phyloP scores from a whole-genome alignment of 2,113 vertebrate genomes.

The Lepus timidus region DNA sequence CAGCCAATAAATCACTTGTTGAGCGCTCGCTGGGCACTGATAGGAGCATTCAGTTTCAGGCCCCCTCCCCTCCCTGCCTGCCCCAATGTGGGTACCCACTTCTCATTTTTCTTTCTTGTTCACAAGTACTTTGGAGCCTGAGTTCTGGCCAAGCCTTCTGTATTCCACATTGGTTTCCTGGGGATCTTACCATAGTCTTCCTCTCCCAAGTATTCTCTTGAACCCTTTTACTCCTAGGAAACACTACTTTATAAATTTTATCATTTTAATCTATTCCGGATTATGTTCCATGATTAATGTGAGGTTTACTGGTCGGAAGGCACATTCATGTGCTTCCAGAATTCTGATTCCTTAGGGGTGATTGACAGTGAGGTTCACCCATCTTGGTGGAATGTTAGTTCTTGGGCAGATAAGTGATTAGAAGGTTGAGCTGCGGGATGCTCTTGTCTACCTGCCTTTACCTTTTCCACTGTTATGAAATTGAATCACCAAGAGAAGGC shows the following conservation, averaged over 20 bases:
- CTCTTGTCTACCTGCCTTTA: background rate
- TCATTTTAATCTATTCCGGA: constrained; percentile 23
- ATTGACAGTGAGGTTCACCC: background rate
- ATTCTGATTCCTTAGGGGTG: constrained; percentile 12
- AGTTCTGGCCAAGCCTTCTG: background rate
- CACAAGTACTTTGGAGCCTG: background rate
- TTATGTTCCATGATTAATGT: constrained; percentile 35
- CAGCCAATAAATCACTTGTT: background rate
- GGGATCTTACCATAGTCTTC: background rate
- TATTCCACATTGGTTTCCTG: background rate
- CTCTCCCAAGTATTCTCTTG: constrained; percentile 19
- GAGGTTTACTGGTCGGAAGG: constrained; percentile 14
- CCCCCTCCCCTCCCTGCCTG: background rate
- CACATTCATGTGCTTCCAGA: background rate
- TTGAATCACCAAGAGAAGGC: constrained; percentile 35
- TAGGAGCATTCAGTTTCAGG: background rate
- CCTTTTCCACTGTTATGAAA: constrained; percentile 20
- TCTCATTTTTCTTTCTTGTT: background rate
- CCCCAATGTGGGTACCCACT: too few relatives aligned
- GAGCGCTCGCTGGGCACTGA: background rate
- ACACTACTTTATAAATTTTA: background rate
- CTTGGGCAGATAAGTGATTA: background rate
- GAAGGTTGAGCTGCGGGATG: background rate
- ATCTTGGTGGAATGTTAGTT: background rate
- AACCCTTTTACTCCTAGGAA: background rate